These are phyloP conservation scores for Tetrapedia diversipes DNA, from an alignment of 2,888 invertebrate species.

Conservation along the genomic window DNA sequence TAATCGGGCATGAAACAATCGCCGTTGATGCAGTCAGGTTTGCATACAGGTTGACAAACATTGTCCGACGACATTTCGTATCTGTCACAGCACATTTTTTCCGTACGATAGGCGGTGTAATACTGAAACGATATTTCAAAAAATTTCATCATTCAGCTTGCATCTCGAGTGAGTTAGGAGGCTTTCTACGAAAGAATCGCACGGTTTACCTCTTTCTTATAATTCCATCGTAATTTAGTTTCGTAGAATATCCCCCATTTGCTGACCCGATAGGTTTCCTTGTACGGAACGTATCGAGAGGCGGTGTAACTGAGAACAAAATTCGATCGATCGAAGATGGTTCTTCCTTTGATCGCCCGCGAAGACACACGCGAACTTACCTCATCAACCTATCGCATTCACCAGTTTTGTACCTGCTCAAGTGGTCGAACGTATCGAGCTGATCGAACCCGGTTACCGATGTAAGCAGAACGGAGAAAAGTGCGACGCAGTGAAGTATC, in stretches of 20 bases:
- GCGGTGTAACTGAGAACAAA: constrained; percentile 20
- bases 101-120: not conserved
- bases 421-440: too few species aligned
- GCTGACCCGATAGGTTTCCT: constrained; percentile 36
- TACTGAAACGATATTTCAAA: constrained; percentile 46
- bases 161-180: not conserved
- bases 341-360: not conserved
- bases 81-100: constrained; percentile 13
- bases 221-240: constrained; percentile 42
- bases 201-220: constrained; percentile 44
- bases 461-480: not conserved
- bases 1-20: constrained; percentile 66
- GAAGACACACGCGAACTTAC: not conserved
- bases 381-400: not conserved
- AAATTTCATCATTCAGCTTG: not conserved
- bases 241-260: constrained; percentile 54
- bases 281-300: constrained; percentile 1
- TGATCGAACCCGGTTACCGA: too few species aligned
- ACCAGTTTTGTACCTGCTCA: not conserved
- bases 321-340: not conserved
- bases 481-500: not conserved
- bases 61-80: not conserved
- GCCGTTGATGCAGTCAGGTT: constrained; percentile 72
- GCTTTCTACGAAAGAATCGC: too few species aligned
- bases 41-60: constrained; percentile 41